phyloP scores from a whole-genome alignment of 2,888 invertebrate species.

The Dione juno region DNA sequence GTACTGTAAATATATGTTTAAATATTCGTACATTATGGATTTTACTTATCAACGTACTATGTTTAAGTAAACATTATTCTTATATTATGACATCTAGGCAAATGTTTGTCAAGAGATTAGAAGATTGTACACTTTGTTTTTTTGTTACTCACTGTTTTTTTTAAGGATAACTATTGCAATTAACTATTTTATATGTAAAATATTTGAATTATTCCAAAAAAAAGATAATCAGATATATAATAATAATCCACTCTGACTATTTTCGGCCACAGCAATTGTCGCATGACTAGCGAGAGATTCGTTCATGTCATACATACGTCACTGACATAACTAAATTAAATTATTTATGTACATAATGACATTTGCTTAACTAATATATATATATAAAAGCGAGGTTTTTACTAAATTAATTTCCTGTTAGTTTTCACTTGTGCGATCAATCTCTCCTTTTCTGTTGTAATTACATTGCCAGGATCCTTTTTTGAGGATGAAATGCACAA shows the following conservation, averaged over 20 bases:
- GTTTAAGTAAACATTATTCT: too few relatives aligned
- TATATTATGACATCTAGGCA: background rate
- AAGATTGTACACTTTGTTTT: background rate
- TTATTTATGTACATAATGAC: too few relatives aligned
- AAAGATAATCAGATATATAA: too few relatives aligned
- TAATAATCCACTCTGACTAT: too few relatives aligned
- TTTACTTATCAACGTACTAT: too few relatives aligned
- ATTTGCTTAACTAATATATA: too few relatives aligned
- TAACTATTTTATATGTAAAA: background rate
- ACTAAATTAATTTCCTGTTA: background rate
- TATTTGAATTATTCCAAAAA: background rate
- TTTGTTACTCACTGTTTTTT: background rate
- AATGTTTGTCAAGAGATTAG: background rate
- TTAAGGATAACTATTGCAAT: background rate
- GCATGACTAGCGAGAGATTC: too few relatives aligned
- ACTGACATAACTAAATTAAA: too few relatives aligned
- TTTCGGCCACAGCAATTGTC: too few relatives aligned
- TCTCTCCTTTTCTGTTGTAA: background rate
- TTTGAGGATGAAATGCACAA: background rate
- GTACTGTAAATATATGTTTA: too few relatives aligned
- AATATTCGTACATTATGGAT: too few relatives aligned
- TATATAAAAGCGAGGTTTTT: background rate
- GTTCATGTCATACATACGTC: too few relatives aligned
- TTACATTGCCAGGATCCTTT: background rate
- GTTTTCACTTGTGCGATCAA: background rate